phyloP scores from a whole-genome alignment of 2,797 vertebrate genomes.

The Acanthornis magna region DNA sequence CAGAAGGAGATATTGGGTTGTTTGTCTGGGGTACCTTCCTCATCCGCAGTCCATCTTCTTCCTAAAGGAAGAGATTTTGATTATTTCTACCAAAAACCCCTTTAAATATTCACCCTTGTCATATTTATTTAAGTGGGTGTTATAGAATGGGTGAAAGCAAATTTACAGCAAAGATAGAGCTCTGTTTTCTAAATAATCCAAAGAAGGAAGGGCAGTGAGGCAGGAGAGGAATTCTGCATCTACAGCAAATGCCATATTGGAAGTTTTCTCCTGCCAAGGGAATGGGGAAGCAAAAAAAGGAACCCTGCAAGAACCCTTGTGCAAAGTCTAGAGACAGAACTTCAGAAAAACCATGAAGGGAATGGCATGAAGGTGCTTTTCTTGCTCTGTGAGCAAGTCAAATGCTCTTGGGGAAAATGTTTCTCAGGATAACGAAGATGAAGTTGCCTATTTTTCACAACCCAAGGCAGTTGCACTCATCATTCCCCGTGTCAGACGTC shows the following conservation, averaged over 20 bases:
- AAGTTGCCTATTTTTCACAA: background rate
- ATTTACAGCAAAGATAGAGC: background rate
- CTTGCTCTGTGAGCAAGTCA: background rate
- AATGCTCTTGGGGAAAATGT: background rate
- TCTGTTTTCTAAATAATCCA: background rate
- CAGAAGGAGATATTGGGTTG: conserved; percentile 77
- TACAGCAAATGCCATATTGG: background rate
- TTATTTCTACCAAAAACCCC: background rate
- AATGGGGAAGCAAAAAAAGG: background rate
- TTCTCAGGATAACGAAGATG: background rate
- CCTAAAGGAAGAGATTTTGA: conserved; percentile 66
- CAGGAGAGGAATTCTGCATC: background rate
- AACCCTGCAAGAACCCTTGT: background rate
- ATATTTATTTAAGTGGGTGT: background rate
- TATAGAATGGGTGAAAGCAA: background rate
- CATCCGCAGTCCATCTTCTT: conserved; percentile 94
- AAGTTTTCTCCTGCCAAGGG: background rate
- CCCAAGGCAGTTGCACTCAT: background rate
- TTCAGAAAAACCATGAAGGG: background rate
- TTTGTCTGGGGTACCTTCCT: conserved; percentile 87
- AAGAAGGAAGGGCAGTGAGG: background rate
- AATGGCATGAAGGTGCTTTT: background rate
- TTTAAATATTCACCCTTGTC: background rate
- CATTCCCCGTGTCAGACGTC: background rate
- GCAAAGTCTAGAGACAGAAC: background rate